Evolutionary conservation across 2,888 invertebrate genomes (phyloP), one percentile per base, ranked within the genome.

Genomic region (Torymus tubicola): DNA sequence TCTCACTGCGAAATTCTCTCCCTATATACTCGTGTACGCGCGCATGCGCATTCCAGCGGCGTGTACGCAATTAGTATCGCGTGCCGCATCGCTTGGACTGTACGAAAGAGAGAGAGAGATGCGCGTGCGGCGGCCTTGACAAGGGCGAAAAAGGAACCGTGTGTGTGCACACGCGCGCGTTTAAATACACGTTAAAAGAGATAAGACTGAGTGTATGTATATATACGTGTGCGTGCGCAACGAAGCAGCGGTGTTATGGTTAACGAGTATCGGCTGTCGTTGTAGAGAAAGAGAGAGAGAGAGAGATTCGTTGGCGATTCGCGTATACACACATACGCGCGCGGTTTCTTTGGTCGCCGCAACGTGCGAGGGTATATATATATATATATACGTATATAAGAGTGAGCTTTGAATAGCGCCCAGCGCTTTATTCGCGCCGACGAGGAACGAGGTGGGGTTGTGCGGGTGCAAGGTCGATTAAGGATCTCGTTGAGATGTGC

Each of bases 241-340:
- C n/a, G n/a, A n/a, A 24, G 24, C 24, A 31, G 16, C 13, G 70
- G 83, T 86, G 85, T 86, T 87, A 86, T 84, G 82, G 86, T 87
- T 87, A 87, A 87, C 87, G 87, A 87, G 87, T 86, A 86, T 85
- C 86, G 86, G 55, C 18, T 53, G 21, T 53, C 24, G 24, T 24
- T 24, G 24, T 24, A 24, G 24, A 24, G 3, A 24, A n/a, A n/a
- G n/a, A n/a, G 24, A 24, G 24, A 24, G 24, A 24, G 24, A 24
- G 24, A 3, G 24, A 24, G 24, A 24, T 24, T 24, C 24, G 24
- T 24, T 24, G 24, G 24, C 24, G 24, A 24, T 24, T 24, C 24
- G 24, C 24, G 24, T n/a, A n/a, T n/a, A n/a, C n/a, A n/a, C n/a
- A n/a, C n/a, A n/a, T n/a, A n/a, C n/a, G n/a, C n/a, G n/a, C n/a